Conservation (phyloP, 1,140 invertebrate genomes). For the Drosophila arizonae region DNA sequence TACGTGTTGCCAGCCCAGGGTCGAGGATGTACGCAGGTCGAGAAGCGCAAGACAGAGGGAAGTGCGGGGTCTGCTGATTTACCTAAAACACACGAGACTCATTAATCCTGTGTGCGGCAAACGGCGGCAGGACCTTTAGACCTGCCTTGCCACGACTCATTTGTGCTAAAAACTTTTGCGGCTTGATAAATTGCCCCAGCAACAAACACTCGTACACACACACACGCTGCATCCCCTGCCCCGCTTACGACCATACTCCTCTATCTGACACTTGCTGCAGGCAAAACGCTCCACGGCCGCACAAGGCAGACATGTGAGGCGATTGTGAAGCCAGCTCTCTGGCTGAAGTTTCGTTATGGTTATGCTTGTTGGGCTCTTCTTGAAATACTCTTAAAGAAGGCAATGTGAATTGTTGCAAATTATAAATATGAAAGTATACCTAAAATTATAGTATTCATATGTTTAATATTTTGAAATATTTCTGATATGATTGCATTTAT, state of each 20-base stretch:
- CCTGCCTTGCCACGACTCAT: slow-evolving; percentile 65
- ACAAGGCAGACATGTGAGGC: slow-evolving; percentile 32
- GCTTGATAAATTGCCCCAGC: slow-evolving; percentile 71
- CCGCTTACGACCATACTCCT: background rate
- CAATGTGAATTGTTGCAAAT: background rate
- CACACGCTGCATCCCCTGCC: slow-evolving; percentile 9
- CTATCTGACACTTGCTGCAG: slow-evolving; percentile 17
- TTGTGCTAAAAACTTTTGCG: slow-evolving; percentile 74
- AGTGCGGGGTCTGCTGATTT: slow-evolving; percentile 16
- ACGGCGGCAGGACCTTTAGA: slow-evolving; percentile 49
- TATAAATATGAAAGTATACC: too few relatives aligned
- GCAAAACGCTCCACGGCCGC: slow-evolving; percentile 8
- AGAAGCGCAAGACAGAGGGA: background rate
- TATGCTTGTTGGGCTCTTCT: background rate
- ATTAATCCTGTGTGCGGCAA: slow-evolving; percentile 65
- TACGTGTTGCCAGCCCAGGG: slow-evolving; percentile 61
- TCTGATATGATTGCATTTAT: too few relatives aligned
- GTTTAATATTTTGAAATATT: too few relatives aligned
- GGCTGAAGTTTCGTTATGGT: slow-evolving; percentile 4
- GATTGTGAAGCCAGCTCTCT: slow-evolving; percentile 12
- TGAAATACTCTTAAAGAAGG: background rate
- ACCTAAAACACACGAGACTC: slow-evolving; percentile 64
- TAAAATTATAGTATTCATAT: too few relatives aligned
- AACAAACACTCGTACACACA: slow-evolving; percentile 33
- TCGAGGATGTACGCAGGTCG: slow-evolving; percentile 48